phyloP scores from a whole-genome alignment of 2,888 invertebrate species.

The Diadegma fenestrale region DNA sequence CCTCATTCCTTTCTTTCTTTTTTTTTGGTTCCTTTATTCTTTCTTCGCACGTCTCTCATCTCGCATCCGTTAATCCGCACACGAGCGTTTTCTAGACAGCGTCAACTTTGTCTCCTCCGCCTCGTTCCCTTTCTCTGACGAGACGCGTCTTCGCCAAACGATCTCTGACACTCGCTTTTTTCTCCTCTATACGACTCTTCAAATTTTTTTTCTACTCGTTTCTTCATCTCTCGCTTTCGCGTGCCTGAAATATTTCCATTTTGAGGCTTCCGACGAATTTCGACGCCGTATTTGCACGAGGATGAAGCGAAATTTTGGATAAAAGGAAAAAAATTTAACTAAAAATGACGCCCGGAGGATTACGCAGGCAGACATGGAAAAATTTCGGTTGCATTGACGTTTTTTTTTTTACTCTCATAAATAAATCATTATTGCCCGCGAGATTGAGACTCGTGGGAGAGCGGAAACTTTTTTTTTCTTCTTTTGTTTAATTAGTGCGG shows the following conservation, averaged over 20 bases:
- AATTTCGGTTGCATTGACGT: background rate
- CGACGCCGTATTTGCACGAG: background rate
- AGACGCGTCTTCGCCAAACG: conserved; percentile 12
- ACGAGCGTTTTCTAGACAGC: conserved; percentile 54
- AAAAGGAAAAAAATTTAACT: background rate
- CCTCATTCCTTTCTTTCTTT: conserved; percentile 2
- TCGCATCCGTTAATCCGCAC: conserved; percentile 68
- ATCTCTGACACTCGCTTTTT: background rate
- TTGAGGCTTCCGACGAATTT: background rate
- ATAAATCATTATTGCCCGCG: background rate
- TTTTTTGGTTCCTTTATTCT: conserved; percentile 42
- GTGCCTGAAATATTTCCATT: background rate
- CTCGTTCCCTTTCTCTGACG: conserved; percentile 4
- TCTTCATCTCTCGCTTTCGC: background rate
- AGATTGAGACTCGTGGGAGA: background rate
- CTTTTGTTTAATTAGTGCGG: conserved; percentile 4
- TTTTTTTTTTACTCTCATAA: background rate
- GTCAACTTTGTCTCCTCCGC: conserved; percentile 55
- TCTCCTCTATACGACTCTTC: background rate
- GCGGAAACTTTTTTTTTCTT: background rate
- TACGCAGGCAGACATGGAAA: background rate
- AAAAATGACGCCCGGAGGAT: background rate
- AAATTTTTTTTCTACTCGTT: background rate
- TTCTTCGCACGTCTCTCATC: conserved; percentile 61
- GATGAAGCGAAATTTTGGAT: background rate